Base-by-base conservation (phyloP, 2,888 invertebrate genomes). In the Chalcis sispes region DNA sequence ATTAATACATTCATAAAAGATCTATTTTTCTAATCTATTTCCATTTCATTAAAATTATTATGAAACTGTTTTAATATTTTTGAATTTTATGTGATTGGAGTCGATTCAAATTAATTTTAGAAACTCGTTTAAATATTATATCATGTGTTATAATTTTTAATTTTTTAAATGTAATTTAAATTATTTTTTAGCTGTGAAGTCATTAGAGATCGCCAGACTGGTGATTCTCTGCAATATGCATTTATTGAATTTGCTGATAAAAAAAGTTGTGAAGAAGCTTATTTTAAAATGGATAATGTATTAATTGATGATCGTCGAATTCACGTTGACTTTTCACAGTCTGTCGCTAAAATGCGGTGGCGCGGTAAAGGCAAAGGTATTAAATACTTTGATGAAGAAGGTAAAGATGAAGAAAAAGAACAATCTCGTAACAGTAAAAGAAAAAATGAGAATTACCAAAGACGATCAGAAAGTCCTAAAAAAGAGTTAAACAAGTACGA, bases 201-300 rank as follows among this genome's bases (percentile, higher is more conserved):
- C 0, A 99, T 99, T 80, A 91, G 97, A 82, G 99, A 99, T 88
- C 94, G 95, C 80, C 95, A 96, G 85, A 94, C 95, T 1, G 95
- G 95, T 0, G 98, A 98, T 87, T 99, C 99, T 0, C 90, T 99
- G 72, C 99, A 99, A 86, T 99, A 99, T 89, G 99, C 99, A 0
- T 99, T 99, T 88, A 96, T 99, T 74, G 99, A 99, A 89, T 99
- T 99, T 90, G 95, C 95, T 78, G 94, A 97, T 67, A 93, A 93
- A 80, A 95, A 96, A 84, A 92, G 96, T 0, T 99, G 99, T 89
- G 99, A 99, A 90, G 95, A 96, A 82, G 99, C 99, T 0, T 99
- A 96, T 89, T 98, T 99, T 85, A 99, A 99, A 91, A 99, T 99
- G 99, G 99, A 99, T 88, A 99, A 99, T 90, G 99, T 99, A 0